Base-by-base conservation (phyloP, 2,797 vertebrate species). In the Anniella stebbinsi region DNA sequence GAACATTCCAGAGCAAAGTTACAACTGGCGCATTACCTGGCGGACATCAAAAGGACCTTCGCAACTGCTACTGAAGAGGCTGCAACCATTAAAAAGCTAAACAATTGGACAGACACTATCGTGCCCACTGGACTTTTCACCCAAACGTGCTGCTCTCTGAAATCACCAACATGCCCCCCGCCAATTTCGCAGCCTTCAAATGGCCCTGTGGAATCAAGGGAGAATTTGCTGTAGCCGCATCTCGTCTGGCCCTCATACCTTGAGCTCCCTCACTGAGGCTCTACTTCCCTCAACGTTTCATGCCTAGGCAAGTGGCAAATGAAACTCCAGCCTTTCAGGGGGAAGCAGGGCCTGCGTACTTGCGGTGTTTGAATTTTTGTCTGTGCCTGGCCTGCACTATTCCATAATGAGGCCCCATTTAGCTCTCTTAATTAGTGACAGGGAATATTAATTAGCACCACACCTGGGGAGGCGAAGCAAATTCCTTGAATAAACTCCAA, bases 381-480 rank as follows among this genome's bases (percentile, higher is more conserved):
- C 93, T 88, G 90, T 92, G 69, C 80, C 70, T 81, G 57, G 54
- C 88, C 63, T 63, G 63, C 57, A 72, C 67, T 13, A 88, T 33
- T 87, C 91, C 83, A 85, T 90, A 91, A 88, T 87, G 93, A 94
- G 93, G 60, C 30, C 72, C 6, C 18, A 45, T n/a, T 92, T 93
- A 80, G 6, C 87, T 48, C 86, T 88, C 28, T 69, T 92, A 54
- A 80, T 93, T 91, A 94, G 80, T 66, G 86, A 82, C 78, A 57
- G 89, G 45, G 67, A 88, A 92, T 93, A 88, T 84, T 93, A 94
- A 95, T 93, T 94, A 94, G 70, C 88, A 90, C 72, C 72, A 54
- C n/a, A 77, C 9, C 57, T 89, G 51, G 21, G 28, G 89, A 92
- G 12, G 30, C 13, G 89, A 90, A 73, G 48, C 25, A 12, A 93